Percentiles rank a stretch among this genome's conserved stretches.
These are phyloP conservation scores for Calypte anna DNA, from an alignment of 2,113 vertebrate species.

Conservation along the genomic window DNA sequence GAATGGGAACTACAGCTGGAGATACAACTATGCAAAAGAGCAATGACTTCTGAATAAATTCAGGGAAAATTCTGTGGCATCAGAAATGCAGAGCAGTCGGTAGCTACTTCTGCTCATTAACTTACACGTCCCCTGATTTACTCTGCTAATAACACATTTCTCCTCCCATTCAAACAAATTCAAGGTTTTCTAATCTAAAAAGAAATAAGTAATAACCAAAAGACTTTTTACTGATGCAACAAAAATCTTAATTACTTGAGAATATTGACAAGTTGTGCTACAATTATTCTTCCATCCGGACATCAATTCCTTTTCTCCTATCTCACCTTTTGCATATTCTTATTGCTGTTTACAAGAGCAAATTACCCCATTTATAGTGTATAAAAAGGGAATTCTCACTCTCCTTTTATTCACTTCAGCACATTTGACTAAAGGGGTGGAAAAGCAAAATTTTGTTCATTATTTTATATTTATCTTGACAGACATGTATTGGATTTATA, in stretches of 20 bases:
- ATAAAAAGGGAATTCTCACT: neutral
- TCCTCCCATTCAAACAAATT: neutral
- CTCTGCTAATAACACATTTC: conserved; percentile 20
- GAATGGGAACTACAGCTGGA: neutral
- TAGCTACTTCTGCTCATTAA: neutral
- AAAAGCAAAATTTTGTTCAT: neutral
- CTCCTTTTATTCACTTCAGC: neutral
- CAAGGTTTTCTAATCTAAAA: neutral
- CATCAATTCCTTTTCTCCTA: neutral
- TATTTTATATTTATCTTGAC: neutral
- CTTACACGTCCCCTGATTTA: neutral
- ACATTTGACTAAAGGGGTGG: neutral
- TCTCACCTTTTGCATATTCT: neutral
- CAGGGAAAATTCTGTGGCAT: neutral
- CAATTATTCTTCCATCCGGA: neutral
- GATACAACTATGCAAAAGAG: neutral
- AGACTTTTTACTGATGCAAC: neutral
- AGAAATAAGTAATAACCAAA: conserved; percentile 27
- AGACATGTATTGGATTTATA: neutral
- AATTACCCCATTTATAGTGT: neutral
- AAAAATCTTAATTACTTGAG: conserved; percentile 39
- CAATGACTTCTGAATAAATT: neutral
- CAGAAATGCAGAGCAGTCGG: neutral
- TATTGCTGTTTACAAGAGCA: neutral
- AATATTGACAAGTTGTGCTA: conserved; percentile 18